phyloP scores from a whole-genome alignment of 1,140 invertebrate species.

The Ridgeia piscesae region DNA sequence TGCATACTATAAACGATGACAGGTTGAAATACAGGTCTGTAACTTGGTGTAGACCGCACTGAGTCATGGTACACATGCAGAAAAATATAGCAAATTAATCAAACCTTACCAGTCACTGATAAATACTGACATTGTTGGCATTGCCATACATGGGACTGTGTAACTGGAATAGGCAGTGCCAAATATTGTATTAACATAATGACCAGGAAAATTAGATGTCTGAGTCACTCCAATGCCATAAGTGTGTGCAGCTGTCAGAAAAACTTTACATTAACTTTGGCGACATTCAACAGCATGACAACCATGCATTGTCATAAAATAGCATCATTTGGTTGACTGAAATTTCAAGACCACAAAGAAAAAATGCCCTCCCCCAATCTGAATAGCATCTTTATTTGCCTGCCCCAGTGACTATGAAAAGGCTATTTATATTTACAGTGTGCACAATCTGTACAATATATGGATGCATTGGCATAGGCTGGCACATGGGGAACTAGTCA shows the following conservation, averaged over 20 bases:
- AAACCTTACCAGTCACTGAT: not conserved
- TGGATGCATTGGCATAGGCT: not conserved
- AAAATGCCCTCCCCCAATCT: not conserved
- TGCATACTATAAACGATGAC: not conserved
- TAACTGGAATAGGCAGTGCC: not conserved
- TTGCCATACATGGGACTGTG: not conserved
- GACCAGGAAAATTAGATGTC: not conserved
- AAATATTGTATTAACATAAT: not conserved
- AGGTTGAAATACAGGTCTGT: not conserved
- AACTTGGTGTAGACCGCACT: not conserved
- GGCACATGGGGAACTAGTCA: not conserved
- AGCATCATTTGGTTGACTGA: not conserved
- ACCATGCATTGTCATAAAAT: not conserved
- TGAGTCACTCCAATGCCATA: not conserved
- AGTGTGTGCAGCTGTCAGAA: not conserved
- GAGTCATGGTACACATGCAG: not conserved
- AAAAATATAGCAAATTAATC: not conserved
- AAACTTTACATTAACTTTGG: not conserved
- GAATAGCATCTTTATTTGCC: not conserved
- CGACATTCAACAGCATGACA: not conserved
- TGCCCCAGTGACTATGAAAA: not conserved
- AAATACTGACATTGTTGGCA: not conserved
- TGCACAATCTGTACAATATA: not conserved
- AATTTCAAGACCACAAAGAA: not conserved
- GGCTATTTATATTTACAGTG: not conserved